phyloP scores from a whole-genome alignment of 2,888 invertebrate genomes.

The Saturnia japonica region DNA sequence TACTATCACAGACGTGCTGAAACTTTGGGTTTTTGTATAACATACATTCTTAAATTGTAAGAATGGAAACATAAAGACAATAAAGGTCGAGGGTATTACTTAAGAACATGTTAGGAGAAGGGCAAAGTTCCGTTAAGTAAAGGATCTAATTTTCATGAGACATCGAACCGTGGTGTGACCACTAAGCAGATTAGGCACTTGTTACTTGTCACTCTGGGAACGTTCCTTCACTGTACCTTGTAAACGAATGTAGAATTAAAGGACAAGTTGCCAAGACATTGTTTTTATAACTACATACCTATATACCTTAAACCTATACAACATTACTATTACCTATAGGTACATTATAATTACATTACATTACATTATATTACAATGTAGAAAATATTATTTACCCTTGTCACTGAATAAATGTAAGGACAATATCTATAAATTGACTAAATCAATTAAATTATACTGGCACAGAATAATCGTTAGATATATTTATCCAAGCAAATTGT shows the following conservation, averaged over 20 bases:
- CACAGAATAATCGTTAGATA: too few relatives aligned
- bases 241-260: conserved; percentile 27
- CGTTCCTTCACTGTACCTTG: conserved; percentile 47
- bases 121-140: conserved; percentile 46
- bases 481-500: too few relatives aligned
- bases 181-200: conserved; percentile 64
- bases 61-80: not conserved
- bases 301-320: too few relatives aligned
- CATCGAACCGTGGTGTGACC: conserved; percentile 60
- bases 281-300: not conserved
- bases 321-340: too few relatives aligned
- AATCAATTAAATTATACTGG: too few relatives aligned
- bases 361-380: too few relatives aligned
- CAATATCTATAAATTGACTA: too few relatives aligned
- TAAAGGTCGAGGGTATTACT: conserved; percentile 14
- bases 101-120: conserved; percentile 22
- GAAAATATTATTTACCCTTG: too few relatives aligned
- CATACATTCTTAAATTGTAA: not conserved
- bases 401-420: too few relatives aligned
- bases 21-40: not conserved
- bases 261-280: not conserved
- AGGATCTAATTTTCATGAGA: conserved; percentile 63
- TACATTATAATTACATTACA: too few relatives aligned
- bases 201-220: conserved; percentile 51
- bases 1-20: not conserved